Evolutionary conservation across 1,140 invertebrate species (phyloP).

Genomic region (Eumeta japonica): DNA sequence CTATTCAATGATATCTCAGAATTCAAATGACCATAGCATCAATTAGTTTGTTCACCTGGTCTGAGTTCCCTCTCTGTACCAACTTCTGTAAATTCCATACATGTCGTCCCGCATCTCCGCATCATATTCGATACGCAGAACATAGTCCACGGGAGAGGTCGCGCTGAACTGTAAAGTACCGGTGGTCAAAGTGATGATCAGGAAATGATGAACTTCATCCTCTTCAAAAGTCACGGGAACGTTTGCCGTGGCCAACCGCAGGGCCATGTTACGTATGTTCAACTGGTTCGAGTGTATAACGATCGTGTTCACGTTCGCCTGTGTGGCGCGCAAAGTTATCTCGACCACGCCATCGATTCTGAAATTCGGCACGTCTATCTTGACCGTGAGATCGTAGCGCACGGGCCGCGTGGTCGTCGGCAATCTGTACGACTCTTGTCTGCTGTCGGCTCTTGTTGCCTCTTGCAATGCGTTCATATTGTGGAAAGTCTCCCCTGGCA

Average conservation of each 20-base stretch:
- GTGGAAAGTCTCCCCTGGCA: constrained; percentile 33
- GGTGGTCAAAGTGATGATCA: constrained; percentile 16
- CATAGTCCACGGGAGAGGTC: constrained; percentile 24
- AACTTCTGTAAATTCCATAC: constrained; percentile 78
- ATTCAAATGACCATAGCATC: too few species aligned
- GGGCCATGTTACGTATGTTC: constrained; percentile 25
- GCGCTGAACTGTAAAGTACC: constrained; percentile 26
- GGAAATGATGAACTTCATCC: constrained; percentile 20
- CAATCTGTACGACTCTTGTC: constrained; percentile 50
- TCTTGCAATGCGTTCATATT: constrained; percentile 12
- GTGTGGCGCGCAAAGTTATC: constrained; percentile 47
- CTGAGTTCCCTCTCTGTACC: constrained; percentile 54
- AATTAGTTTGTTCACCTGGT: constrained; percentile 14
- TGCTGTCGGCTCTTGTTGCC: background rate
- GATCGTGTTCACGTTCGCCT: constrained; percentile 45
- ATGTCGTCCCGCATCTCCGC: constrained; percentile 59
- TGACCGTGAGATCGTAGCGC: constrained; percentile 55
- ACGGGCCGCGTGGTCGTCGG: constrained; percentile 60
- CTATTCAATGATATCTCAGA: too few species aligned
- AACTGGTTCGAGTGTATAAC: constrained; percentile 65
- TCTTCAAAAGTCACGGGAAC: constrained; percentile 10
- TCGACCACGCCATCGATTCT: constrained; percentile 60
- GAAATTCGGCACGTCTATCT: constrained; percentile 25
- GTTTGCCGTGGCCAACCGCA: constrained; percentile 25
- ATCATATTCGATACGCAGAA: constrained; percentile 48